These are phyloP conservation scores for Drosophila algonquin DNA, from an alignment of 2,888 invertebrate genomes.

Conservation along the genomic window DNA sequence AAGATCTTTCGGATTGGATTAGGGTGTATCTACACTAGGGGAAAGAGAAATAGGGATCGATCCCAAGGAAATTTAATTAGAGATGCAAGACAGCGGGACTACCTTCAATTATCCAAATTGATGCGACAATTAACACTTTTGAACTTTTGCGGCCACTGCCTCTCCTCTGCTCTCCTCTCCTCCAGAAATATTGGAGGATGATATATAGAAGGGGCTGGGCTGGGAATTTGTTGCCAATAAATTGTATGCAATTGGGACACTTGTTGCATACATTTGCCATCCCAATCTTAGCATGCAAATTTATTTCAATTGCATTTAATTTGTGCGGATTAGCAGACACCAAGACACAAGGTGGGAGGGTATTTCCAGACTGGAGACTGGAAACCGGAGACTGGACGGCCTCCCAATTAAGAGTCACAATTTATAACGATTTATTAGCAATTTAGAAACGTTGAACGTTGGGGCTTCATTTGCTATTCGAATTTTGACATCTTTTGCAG, in stretches of 20 bases:
- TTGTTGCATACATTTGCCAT: slow-evolving; percentile 68
- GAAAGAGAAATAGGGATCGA: background rate
- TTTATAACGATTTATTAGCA: slow-evolving; percentile 73
- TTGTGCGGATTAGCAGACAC: slow-evolving; percentile 70
- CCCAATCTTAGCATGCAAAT: slow-evolving; percentile 63
- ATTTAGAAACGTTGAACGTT: slow-evolving; percentile 49
- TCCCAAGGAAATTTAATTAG: background rate
- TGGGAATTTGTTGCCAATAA: slow-evolving; percentile 72
- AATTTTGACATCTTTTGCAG: slow-evolving; percentile 29
- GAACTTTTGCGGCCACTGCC: slow-evolving; percentile 54
- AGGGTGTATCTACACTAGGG: background rate
- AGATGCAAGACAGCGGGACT: background rate
- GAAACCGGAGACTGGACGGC: background rate
- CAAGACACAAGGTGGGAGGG: slow-evolving; percentile 8
- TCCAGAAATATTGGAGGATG: background rate
- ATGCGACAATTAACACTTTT: slow-evolving; percentile 74
- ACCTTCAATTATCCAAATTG: slow-evolving; percentile 72
- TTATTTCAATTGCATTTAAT: slow-evolving; percentile 78
- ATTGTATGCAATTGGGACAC: slow-evolving; percentile 74
- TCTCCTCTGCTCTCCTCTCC: no score
- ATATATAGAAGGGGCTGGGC: slow-evolving; percentile 4
- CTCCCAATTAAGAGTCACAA: slow-evolving; percentile 33
- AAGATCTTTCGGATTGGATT: background rate
- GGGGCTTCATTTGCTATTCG: slow-evolving; percentile 50
- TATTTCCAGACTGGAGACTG: background rate